Percentiles rank a stretch among this genome's conserved stretches.
Conservation (phyloP, 2,888 invertebrate species). For the Drosophila lacicola region DNA sequence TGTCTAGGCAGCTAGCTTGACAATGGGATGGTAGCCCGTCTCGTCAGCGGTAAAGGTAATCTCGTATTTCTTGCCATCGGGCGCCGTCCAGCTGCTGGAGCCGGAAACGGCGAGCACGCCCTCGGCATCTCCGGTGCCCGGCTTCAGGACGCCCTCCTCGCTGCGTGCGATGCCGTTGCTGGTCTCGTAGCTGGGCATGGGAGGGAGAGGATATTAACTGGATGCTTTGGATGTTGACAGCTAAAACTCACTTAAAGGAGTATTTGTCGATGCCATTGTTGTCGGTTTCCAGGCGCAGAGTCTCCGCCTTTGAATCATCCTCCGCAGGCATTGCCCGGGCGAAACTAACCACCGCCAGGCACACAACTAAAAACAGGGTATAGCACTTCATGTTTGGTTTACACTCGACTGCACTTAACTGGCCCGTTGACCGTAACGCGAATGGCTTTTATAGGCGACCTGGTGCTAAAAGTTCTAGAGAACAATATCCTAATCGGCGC, state of each 20-base stretch:
- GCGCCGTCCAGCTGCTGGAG: slow-evolving; percentile 87
- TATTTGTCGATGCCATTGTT: slow-evolving; percentile 88
- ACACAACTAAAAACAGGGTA: slow-evolving; percentile 57
- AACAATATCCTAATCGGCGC: slow-evolving; percentile 40
- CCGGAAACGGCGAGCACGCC: slow-evolving; percentile 88
- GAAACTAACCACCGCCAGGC: slow-evolving; percentile 30
- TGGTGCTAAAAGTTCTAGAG: slow-evolving; percentile 23
- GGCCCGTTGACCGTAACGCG: slow-evolving; percentile 22
- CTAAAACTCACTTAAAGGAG: slow-evolving; percentile 86
- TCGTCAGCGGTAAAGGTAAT: slow-evolving; percentile 86
- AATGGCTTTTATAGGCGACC: slow-evolving; percentile 55
- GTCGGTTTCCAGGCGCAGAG: slow-evolving; percentile 83
- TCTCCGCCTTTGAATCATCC: slow-evolving; percentile 73
- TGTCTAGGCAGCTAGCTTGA: slow-evolving; percentile 74
- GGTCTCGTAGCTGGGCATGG: slow-evolving; percentile 84
- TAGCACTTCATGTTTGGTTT: slow-evolving; percentile 64
- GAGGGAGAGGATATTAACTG: not conserved
- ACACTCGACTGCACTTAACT: slow-evolving; percentile 61
- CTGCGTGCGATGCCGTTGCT: slow-evolving; percentile 85
- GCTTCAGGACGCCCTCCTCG: slow-evolving; percentile 84
- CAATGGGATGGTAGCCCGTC: slow-evolving; percentile 86
- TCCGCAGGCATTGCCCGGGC: slow-evolving; percentile 47
- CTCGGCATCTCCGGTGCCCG: slow-evolving; percentile 78
- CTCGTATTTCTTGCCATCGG: slow-evolving; percentile 85
- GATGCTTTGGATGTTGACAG: too few relatives aligned